phyloP scores from a whole-genome alignment of 2,888 invertebrate genomes.

The Drosophila buzzatii region DNA sequence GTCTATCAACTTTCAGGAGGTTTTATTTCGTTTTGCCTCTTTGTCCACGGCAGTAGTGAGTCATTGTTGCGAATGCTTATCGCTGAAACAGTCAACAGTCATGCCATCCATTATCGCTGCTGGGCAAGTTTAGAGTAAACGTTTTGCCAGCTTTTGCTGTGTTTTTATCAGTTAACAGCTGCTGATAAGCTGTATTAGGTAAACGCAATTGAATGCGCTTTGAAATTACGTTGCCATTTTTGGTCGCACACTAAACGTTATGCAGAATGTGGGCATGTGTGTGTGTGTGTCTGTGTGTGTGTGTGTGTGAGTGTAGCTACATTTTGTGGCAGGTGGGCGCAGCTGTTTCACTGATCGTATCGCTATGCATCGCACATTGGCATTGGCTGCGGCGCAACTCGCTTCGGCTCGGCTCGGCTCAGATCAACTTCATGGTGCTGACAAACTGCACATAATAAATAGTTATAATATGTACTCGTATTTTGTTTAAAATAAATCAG shows the following conservation, averaged over 20 bases:
- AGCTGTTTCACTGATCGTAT: conserved; percentile 45
- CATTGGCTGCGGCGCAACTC: conserved; percentile 16
- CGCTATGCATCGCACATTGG: conserved; percentile 20
- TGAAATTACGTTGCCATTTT: conserved; percentile 72
- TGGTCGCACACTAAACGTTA: conserved; percentile 44
- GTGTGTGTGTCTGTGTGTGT: conserved; percentile 13
- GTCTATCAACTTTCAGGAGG: conserved; percentile 3
- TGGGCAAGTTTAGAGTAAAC: conserved; percentile 55
- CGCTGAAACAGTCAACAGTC: conserved; percentile 35
- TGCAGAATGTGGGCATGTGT: conserved; percentile 37
- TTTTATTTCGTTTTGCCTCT: neutral
- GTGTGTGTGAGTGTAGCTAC: conserved; percentile 21
- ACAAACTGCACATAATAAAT: conserved; percentile 80
- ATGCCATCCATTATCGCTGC: conserved; percentile 53
- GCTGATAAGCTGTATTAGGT: conserved; percentile 68
- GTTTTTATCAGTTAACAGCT: conserved; percentile 54
- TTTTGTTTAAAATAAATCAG: conserved; percentile 74
- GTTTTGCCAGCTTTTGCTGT: conserved; percentile 57
- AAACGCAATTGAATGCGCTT: conserved; percentile 72
- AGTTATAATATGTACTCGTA: conserved; percentile 61
- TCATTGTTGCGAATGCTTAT: conserved; percentile 37
- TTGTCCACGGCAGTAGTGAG: conserved; percentile 30
- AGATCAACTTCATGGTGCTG: conserved; percentile 45
- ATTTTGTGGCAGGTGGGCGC: conserved; percentile 70
- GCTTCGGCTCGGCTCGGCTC: conserved; percentile 4